Evolutionary conservation across 2,113 vertebrate genomes (phyloP).

Genomic region (Antennarius striatus): DNA sequence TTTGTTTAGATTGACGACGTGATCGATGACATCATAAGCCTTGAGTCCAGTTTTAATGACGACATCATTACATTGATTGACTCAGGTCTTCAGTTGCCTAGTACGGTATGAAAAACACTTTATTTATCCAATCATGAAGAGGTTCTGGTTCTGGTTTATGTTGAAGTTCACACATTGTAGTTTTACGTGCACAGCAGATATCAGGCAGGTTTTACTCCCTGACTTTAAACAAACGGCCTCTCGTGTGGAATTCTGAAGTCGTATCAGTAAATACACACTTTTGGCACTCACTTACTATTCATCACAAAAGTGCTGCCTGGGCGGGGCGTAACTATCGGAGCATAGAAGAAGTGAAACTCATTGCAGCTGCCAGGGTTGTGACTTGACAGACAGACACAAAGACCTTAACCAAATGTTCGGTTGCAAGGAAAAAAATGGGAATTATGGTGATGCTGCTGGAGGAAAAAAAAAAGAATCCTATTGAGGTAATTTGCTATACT

Average conservation of each 20-base stretch:
- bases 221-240: slow-evolving; percentile 33
- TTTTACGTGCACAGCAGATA: neutral
- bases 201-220: neutral
- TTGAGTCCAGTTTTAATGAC: slow-evolving; percentile 92
- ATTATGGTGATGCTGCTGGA: slow-evolving; percentile 76
- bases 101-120: slow-evolving; percentile 79
- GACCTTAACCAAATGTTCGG: slow-evolving; percentile 10
- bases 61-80: slow-evolving; percentile 88
- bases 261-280: slow-evolving; percentile 69
- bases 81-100: slow-evolving; percentile 85
- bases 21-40: slow-evolving; percentile 92
- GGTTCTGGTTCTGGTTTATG: slow-evolving; percentile 31
- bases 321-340: slow-evolving; percentile 41
- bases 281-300: slow-evolving; percentile 63
- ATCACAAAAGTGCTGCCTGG: slow-evolving; percentile 61
- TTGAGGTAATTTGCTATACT: slow-evolving; percentile 59
- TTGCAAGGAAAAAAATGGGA: slow-evolving; percentile 57
- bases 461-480: slow-evolving; percentile 66
- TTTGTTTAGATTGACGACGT: slow-evolving; percentile 87
- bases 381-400: neutral
- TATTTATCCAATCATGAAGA: slow-evolving; percentile 1
- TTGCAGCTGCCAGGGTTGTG: slow-evolving; percentile 8
- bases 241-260: slow-evolving; percentile 56
- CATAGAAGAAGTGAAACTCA: slow-evolving; percentile 31
- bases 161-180: neutral